Conservation (phyloP, 2,888 invertebrate genomes). For the Prosapia bicincta region DNA sequence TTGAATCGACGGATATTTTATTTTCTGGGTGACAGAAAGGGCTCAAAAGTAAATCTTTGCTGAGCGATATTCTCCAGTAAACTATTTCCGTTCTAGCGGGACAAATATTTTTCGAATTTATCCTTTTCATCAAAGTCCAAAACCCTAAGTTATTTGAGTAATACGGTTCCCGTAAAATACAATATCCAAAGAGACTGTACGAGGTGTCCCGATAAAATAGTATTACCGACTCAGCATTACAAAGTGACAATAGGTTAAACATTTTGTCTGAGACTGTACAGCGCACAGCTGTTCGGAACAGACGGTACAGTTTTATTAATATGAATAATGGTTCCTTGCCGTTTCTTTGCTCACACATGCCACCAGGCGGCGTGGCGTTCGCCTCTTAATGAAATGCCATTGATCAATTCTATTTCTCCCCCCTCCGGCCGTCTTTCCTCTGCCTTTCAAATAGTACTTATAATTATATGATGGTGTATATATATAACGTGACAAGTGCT, state of each 20-base stretch:
- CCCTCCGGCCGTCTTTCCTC: background rate
- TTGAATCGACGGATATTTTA: no score
- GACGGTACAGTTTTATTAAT: slow-evolving; percentile 29
- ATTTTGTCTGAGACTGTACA: background rate
- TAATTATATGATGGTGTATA: background rate
- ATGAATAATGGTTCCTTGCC: slow-evolving; percentile 30
- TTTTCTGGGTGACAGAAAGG: no score
- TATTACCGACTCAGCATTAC: background rate
- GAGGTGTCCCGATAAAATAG: background rate
- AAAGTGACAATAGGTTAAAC: slow-evolving; percentile 5
- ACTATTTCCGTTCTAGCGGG: no score
- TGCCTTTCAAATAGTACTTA: background rate
- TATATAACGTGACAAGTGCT: background rate
- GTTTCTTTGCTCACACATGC: slow-evolving; percentile 24
- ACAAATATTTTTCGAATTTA: no score
- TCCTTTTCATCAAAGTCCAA: background rate
- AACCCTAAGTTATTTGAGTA: no score
- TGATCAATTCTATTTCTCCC: background rate
- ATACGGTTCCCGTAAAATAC: background rate
- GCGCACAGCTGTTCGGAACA: slow-evolving; percentile 4
- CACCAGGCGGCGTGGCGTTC: background rate
- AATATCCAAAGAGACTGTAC: background rate
- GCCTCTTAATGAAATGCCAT: slow-evolving; percentile 2
- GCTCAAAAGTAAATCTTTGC: no score
- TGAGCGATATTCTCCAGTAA: no score